Base-by-base conservation (phyloP, 2,888 invertebrate genomes). In the Autographa pulchrina region DNA sequence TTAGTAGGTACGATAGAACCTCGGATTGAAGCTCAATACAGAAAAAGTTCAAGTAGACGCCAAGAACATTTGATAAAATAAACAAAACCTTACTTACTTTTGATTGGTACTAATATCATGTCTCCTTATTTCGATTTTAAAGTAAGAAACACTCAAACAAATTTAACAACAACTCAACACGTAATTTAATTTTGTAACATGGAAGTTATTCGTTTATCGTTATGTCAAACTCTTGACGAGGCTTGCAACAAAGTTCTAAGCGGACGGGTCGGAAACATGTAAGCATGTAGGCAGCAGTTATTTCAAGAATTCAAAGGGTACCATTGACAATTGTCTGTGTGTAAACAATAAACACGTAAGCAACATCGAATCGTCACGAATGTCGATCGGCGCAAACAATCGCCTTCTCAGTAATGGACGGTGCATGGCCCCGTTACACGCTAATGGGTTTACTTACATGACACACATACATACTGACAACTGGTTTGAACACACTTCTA, bases 401-500 rank as follows among this genome's bases (percentile, higher is more conserved):
- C 90, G 70, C 78, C 87, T 92, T 92, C 92, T 85, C 76, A 82
- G 92, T 90, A 92, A 87, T 85, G 83, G 78, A 71, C 77, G 81
- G 83, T 83, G 81, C 86, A 85, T 85, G 92, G 83, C 91, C 91
- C 81, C 89, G 82, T 88, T 92, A 88, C 89, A 87, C 80, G 86
- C 74, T 90, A 91, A 92, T 90, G 86, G 87, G 82, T 88, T 91
- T 88, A 88, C 86, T 83, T 85, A 84, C 86, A 80, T 81, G 76
- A 81, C 75, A 78, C 65, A 78, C 70, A 67, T 73, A 78, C 54
- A 48, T 58, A 65, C 18, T 67, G 35, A 63, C 65, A 54, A 56
- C 54, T 25, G 38, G 41, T 80, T 76, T 58, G 67, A 54, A 75
- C 54, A 35, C 31, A 43, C 61, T 77, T 56, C 20, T 11, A 54